Conservation (phyloP, 2,888 invertebrate species). For the Steromphala cineraria region DNA sequence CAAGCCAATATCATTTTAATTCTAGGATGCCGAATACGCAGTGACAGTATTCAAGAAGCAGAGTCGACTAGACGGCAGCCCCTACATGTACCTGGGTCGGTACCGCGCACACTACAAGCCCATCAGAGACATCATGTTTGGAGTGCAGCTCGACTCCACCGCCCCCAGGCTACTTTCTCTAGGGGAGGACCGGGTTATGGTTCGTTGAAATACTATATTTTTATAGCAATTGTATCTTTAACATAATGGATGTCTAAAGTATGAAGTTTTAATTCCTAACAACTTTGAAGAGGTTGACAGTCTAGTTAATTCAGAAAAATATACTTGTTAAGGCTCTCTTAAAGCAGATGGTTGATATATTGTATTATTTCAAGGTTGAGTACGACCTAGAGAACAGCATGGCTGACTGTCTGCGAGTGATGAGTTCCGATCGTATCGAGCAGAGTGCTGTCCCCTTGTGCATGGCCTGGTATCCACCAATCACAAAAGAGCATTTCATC, state of each 20-base stretch:
- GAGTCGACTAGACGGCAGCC: slow-evolving; percentile 45
- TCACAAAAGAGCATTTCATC: slow-evolving; percentile 77
- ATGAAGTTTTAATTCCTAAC: too few species aligned
- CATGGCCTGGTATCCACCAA: slow-evolving; percentile 77
- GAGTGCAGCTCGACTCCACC: slow-evolving; percentile 70
- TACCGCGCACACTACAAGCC: slow-evolving; percentile 75
- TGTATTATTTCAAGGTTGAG: slow-evolving; percentile 66
- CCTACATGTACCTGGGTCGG: slow-evolving; percentile 72
- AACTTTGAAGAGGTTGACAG: too few species aligned
- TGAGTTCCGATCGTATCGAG: slow-evolving; percentile 80
- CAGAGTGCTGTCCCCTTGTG: slow-evolving; percentile 80
- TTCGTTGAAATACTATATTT: slow-evolving; percentile 40
- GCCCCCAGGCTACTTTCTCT: slow-evolving; percentile 71
- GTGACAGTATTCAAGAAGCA: slow-evolving; percentile 65
- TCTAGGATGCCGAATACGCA: slow-evolving; percentile 73
- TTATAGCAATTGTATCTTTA: too few species aligned
- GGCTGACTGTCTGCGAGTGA: slow-evolving; percentile 70
- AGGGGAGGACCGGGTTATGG: slow-evolving; percentile 73
- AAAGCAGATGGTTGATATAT: too few species aligned
- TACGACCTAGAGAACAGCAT: slow-evolving; percentile 72
- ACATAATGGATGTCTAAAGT: too few species aligned
- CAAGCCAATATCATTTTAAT: not conserved
- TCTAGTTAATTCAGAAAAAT: too few species aligned
- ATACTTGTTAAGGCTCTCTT: too few species aligned
- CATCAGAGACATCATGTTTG: slow-evolving; percentile 73